These are phyloP conservation scores for Thunnus thynnus DNA, from an alignment of 2,113 vertebrate genomes.

Conservation along the genomic window DNA sequence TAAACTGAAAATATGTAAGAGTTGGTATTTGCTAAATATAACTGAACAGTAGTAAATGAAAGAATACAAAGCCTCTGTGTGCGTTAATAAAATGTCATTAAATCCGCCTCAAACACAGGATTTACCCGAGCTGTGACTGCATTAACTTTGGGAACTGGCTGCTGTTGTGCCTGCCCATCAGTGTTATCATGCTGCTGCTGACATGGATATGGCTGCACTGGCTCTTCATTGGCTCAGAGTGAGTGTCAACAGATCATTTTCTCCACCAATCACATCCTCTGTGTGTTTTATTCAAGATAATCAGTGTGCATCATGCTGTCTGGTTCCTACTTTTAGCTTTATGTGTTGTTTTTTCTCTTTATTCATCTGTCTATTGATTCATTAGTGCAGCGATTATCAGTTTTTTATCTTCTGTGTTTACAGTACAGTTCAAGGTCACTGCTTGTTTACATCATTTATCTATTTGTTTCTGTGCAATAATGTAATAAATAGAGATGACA, in stretches of 20 bases:
- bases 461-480: no score
- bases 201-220: slow-evolving; percentile 94
- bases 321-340: no score
- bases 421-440: neutral
- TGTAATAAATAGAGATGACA: no score
- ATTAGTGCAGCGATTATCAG: no score
- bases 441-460: neutral
- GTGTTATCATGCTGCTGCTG: slow-evolving; percentile 86
- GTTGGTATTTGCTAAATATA: no score
- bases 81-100: neutral
- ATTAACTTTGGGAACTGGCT: slow-evolving; percentile 96
- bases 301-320: no score
- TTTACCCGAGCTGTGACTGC: slow-evolving; percentile 88
- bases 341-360: no score
- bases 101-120: slow-evolving; percentile 74
- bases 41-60: no score
- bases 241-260: slow-evolving; percentile 71
- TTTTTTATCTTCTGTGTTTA: neutral
- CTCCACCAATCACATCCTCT: no score
- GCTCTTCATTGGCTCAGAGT: slow-evolving; percentile 93
- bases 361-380: no score
- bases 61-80: neutral
- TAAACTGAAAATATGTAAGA: no score
- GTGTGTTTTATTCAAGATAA: no score
- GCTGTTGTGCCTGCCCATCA: slow-evolving; percentile 88